Conservation (phyloP, 2,888 invertebrate species). For the Acanthosepion esculentum region DNA sequence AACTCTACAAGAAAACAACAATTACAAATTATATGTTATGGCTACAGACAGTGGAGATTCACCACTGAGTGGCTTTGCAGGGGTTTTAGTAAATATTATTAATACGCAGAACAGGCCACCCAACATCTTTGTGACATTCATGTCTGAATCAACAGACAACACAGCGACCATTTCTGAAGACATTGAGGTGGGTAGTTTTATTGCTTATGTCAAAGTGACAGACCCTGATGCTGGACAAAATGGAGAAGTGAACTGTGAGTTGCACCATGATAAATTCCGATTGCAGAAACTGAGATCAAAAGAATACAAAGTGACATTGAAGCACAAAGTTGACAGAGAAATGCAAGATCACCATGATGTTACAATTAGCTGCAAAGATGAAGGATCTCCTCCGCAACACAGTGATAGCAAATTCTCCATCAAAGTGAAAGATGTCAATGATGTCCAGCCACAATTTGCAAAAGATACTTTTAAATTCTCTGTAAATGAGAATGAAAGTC, state of each 20-base stretch:
- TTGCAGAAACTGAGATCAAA: not conserved
- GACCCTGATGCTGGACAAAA: constrained; percentile 13
- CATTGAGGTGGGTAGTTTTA: not conserved
- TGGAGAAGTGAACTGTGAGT: constrained; percentile 11
- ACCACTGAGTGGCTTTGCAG: constrained; percentile 19
- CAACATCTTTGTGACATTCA: not conserved
- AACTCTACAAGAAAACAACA: not conserved
- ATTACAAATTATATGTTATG: not conserved
- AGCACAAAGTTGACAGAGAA: constrained; percentile 41
- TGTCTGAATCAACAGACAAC: constrained; percentile 4
- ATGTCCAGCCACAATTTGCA: constrained; percentile 40
- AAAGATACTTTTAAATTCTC: constrained; percentile 38
- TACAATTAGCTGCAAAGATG: constrained; percentile 38
- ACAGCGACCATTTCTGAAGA: constrained; percentile 16
- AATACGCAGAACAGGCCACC: not conserved
- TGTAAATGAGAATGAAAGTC: not conserved
- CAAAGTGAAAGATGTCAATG: constrained; percentile 34
- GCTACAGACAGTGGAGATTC: constrained; percentile 39
- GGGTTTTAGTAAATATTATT: constrained; percentile 16
- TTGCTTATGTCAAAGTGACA: constrained; percentile 43
- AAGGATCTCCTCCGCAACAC: not conserved
- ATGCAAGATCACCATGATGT: not conserved
- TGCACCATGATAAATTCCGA: not conserved
- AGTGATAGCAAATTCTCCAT: constrained; percentile 34
- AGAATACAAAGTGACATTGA: constrained; percentile 44